A percentile compares a stretch with the other conserved stretches of the same genome.
Evolutionary conservation across 2,888 invertebrate species (phyloP).

Genomic region (Trissolcus brochymenae): DNA sequence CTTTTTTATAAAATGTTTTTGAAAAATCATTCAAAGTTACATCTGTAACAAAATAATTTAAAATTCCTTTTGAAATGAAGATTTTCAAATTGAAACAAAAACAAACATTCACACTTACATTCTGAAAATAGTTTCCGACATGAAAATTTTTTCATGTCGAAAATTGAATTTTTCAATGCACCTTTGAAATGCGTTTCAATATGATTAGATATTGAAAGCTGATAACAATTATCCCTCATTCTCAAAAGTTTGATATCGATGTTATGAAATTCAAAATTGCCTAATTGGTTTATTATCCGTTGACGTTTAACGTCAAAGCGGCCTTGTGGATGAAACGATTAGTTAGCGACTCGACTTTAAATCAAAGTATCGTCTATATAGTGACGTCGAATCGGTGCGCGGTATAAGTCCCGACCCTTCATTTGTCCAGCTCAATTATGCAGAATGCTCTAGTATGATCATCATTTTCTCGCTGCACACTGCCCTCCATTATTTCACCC

Average conservation of each 20-base stretch:
- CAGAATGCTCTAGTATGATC: slow-evolving; percentile 6
- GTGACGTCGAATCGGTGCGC: slow-evolving; percentile 5
- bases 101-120: neutral
- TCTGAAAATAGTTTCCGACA: too few species aligned
- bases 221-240: too few species aligned
- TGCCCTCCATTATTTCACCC: slow-evolving; percentile 8
- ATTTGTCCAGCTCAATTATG: slow-evolving; percentile 22
- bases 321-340: slow-evolving; percentile 21
- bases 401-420: slow-evolving; percentile 1
- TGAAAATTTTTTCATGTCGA: too few species aligned
- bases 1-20: neutral
- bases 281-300: slow-evolving; percentile 11
- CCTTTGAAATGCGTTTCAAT: too few species aligned
- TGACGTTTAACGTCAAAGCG: slow-evolving; percentile 17
- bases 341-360: slow-evolving; percentile 16
- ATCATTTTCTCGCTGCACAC: slow-evolving; percentile 13
- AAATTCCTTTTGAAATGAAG: neutral
- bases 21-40: neutral
- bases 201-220: too few species aligned
- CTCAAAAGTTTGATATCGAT: too few species aligned
- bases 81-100: neutral
- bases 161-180: too few species aligned
- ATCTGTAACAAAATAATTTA: neutral
- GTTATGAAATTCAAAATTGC: too few species aligned
- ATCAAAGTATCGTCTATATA: slow-evolving; percentile 13